phyloP scores from a whole-genome alignment of 1,140 invertebrate genomes.

The Triops longicaudatus region DNA sequence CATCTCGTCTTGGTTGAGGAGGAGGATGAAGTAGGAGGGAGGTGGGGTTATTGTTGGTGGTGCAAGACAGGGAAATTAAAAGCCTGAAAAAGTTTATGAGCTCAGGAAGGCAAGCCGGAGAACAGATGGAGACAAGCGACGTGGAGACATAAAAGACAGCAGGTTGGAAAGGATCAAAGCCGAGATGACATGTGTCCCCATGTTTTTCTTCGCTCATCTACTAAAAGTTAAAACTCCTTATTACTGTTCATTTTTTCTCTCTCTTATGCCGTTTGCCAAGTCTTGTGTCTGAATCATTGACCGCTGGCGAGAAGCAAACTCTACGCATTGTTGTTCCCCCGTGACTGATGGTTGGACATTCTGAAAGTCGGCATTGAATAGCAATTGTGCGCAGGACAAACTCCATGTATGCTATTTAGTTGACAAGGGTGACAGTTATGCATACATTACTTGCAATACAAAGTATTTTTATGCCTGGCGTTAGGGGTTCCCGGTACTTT shows the following conservation, averaged over 20 bases:
- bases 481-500: not conserved
- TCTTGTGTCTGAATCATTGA: not conserved
- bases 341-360: not conserved
- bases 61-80: slow-evolving; percentile 8
- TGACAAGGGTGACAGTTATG: slow-evolving; percentile 11
- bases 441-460: not conserved
- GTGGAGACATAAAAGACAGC: slow-evolving; percentile 7
- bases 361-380: not conserved
- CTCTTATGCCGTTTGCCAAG: not conserved
- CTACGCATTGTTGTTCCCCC: not conserved
- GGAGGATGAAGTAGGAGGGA: not conserved
- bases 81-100: not conserved
- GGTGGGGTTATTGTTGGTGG: not conserved
- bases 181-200: not conserved
- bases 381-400: not conserved
- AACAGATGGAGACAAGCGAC: slow-evolving; percentile 14
- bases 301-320: not conserved
- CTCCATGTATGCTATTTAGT: slow-evolving; percentile 2
- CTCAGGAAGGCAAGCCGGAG: not conserved
- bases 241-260: slow-evolving; percentile 4
- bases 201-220: not conserved
- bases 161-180: slow-evolving; percentile 13
- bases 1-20: not conserved
- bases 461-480: not conserved
- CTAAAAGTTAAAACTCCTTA: slow-evolving; percentile 1